phyloP scores from a whole-genome alignment of 1,140 invertebrate genomes.

The Bradysia coprophila region DNA sequence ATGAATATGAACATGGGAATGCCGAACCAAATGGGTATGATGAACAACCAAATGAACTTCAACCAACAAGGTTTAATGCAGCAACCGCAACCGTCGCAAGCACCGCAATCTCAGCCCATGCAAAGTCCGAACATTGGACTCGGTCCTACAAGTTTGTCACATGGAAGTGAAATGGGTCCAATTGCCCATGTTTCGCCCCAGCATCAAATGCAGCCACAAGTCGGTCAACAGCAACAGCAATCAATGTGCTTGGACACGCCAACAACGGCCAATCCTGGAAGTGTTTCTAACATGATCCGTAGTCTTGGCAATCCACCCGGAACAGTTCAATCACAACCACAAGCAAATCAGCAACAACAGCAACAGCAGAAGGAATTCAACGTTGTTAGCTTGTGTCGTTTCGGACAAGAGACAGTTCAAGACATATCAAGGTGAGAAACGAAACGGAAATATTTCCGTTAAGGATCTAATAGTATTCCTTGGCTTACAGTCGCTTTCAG shows the following conservation, averaged over 20 bases:
- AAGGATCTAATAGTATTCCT: too few relatives aligned
- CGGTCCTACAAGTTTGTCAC: not conserved
- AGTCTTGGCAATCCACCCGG: too few relatives aligned
- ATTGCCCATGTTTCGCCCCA: conserved; percentile 3
- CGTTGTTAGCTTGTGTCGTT: conserved; percentile 59
- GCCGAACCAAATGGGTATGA: conserved; percentile 3
- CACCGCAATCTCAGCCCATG: conserved; percentile 4
- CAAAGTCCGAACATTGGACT: not conserved
- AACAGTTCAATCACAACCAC: not conserved
- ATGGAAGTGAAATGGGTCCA: not conserved
- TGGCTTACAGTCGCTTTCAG: conserved; percentile 64
- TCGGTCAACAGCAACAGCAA: not conserved
- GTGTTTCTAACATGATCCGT: conserved; percentile 11
- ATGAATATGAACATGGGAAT: conserved; percentile 3
- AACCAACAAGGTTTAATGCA: not conserved
- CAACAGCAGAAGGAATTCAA: conserved; percentile 54
- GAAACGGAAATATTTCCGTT: too few relatives aligned
- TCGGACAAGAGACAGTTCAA: conserved; percentile 79
- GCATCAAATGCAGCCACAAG: conserved; percentile 6
- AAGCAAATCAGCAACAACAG: conserved; percentile 28
- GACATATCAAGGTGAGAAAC: too few relatives aligned
- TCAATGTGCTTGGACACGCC: conserved; percentile 6
- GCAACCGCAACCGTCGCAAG: conserved; percentile 11
- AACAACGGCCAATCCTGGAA: conserved; percentile 11
- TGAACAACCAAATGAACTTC: too few relatives aligned